These are phyloP conservation scores for Petrocephalus sullivani DNA, from an alignment of 2,797 vertebrate species.

Conservation along the genomic window DNA sequence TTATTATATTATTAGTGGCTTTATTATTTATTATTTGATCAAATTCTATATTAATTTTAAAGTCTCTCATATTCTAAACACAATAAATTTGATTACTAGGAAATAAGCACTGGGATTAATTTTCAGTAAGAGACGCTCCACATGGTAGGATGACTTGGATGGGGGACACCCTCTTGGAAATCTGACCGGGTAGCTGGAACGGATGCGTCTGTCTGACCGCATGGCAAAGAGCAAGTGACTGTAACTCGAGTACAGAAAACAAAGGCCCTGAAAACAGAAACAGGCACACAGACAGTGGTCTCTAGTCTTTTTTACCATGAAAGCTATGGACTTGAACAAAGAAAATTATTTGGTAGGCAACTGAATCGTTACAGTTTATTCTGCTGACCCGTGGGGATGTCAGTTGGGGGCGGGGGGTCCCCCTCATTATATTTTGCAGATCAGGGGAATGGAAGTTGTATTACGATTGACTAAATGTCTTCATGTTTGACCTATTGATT, in stretches of 20 bases:
- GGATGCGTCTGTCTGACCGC: neutral
- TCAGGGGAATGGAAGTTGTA: neutral
- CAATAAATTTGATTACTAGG: neutral
- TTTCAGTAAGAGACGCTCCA: neutral
- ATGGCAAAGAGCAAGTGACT: neutral
- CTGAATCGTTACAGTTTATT: neutral
- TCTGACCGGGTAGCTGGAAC: neutral
- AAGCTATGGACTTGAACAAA: neutral
- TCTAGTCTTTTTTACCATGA: neutral
- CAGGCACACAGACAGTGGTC: neutral
- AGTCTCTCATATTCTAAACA: neutral
- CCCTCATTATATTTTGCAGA: neutral
- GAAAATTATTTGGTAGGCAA: neutral
- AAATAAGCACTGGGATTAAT: neutral
- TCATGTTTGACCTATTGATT: neutral
- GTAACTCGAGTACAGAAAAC: neutral
- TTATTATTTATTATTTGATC: no score
- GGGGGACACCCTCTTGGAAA: neutral
- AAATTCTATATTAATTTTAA: neutral
- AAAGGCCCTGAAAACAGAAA: neutral
- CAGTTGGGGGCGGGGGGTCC: neutral
- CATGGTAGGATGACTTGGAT: neutral
- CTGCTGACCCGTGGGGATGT: neutral
- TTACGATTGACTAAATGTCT: neutral
- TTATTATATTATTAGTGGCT: no score